Base-by-base conservation (phyloP, 64 coral and sea anemone species). In the Pocillopora verrucosa region DNA sequence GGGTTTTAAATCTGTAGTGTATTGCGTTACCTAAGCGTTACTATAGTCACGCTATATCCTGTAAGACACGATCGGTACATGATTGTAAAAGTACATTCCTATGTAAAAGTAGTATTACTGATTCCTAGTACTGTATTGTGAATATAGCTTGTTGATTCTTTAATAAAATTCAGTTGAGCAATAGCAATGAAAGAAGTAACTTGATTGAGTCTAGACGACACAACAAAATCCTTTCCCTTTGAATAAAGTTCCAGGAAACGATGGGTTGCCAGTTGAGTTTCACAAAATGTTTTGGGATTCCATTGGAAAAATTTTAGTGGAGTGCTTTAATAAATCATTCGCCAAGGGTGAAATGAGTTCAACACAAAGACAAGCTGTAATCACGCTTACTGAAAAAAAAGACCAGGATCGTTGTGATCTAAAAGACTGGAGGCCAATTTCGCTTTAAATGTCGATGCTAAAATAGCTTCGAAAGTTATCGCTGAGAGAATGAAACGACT, bases 221-320 rank as follows among this genome's bases (percentile, higher is more conserved):
- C 56, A 60, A 14, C 14, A 60, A 1, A 80, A 60, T 26, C 34
- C 56, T 26, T 78, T 67, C 41, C 0, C 74, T 26, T 77, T 73
- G 24, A 86, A 89, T 80, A 84, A 85, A 37, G 30, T 34, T 81
- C 38, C 60, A 63, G 74, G 74, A 6, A 74, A 76, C 34, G 35
- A 89, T 75, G 72, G 87, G 45, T 45, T 89, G 41, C 20, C 60
- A 3, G 75, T 72, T 34, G 87, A 94, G 78, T 94, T 89, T 60
- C 83, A 93, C 57, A 14, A 26, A 0, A 17, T 5, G n/a, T 80
- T 80, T 30, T 80, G 56, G 77, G 0, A 22, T 41, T 59, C 51
- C 0, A 14, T 78, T 10, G 56, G 76, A 9, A 22, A 24, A 59
- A 45, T 58, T 78, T 16, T 76, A 76, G 37, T 76, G 36, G 17